phyloP scores from a whole-genome alignment of 2,113 vertebrate genomes.

The Engystomops pustulosus region DNA sequence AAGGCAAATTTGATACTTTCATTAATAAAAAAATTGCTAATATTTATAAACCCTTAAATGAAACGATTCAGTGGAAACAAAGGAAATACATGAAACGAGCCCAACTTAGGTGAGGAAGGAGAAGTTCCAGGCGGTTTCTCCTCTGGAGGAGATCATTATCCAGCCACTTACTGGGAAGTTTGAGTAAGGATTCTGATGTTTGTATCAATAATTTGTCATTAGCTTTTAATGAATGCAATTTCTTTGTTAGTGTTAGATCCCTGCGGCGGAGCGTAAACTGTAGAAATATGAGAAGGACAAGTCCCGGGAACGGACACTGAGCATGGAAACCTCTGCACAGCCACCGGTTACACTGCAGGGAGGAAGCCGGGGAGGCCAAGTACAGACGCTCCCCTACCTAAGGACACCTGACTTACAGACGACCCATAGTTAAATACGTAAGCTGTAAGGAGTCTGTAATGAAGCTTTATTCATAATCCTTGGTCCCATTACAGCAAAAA shows the following conservation, averaged over 20 bases:
- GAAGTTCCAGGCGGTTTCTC: slow-evolving; percentile 24
- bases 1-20: too few relatives aligned
- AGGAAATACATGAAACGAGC: background rate
- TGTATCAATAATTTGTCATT: slow-evolving; percentile 61
- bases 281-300: slow-evolving; percentile 57
- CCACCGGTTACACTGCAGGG: slow-evolving; percentile 50
- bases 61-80: background rate
- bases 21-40: too few relatives aligned
- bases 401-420: too few relatives aligned
- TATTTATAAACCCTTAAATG: background rate
- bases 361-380: slow-evolving; percentile 34
- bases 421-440: too few relatives aligned
- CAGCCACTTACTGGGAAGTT: slow-evolving; percentile 57
- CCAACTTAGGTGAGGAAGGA: slow-evolving; percentile 12
- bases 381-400: too few relatives aligned
- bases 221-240: slow-evolving; percentile 58
- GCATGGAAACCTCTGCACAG: slow-evolving; percentile 53
- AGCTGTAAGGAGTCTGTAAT: too few relatives aligned
- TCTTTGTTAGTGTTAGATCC: slow-evolving; percentile 57
- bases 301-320: slow-evolving; percentile 50
- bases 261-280: slow-evolving; percentile 55
- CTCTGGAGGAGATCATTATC: slow-evolving; percentile 47
- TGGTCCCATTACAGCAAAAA: too few relatives aligned
- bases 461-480: too few relatives aligned
- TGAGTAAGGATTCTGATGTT: slow-evolving; percentile 59